phyloP scores from a whole-genome alignment of 2,888 invertebrate genomes.

The Globia sparganii region DNA sequence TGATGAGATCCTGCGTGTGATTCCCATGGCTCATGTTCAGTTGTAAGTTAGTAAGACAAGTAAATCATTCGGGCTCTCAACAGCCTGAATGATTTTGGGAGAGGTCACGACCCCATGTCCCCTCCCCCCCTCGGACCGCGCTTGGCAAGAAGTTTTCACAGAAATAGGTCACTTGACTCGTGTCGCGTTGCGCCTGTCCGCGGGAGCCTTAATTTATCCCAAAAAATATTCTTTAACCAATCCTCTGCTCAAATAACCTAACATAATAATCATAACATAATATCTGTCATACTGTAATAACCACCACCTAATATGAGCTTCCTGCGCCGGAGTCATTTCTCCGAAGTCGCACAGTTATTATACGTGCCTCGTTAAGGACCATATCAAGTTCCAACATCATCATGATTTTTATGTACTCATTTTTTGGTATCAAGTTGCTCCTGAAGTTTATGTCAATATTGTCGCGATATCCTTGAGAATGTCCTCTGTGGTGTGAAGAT shows the following conservation, averaged over 20 bases:
- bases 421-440: conserved; percentile 51
- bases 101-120: no score
- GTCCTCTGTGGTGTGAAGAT: conserved; percentile 31
- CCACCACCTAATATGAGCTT: conserved; percentile 59
- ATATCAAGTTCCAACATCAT: conserved; percentile 69
- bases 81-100: no score
- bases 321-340: conserved; percentile 64
- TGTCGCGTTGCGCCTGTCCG: neutral
- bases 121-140: no score
- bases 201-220: neutral
- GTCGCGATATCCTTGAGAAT: conserved; percentile 30
- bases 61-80: no score
- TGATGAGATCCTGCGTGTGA: no score
- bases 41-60: no score
- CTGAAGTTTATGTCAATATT: conserved; percentile 35
- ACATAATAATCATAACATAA: conserved; percentile 8
- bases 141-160: no score
- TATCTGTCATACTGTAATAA: conserved; percentile 42
- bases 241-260: conserved; percentile 7
- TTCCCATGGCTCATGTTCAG: no score
- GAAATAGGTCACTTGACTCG: no score
- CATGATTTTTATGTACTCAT: conserved; percentile 59
- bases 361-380: conserved; percentile 63
- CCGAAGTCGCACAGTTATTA: conserved; percentile 65
- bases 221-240: conserved; percentile 1